Conservation (phyloP, 1,140 invertebrate species). For the Pentalonia nigronervosa region DNA sequence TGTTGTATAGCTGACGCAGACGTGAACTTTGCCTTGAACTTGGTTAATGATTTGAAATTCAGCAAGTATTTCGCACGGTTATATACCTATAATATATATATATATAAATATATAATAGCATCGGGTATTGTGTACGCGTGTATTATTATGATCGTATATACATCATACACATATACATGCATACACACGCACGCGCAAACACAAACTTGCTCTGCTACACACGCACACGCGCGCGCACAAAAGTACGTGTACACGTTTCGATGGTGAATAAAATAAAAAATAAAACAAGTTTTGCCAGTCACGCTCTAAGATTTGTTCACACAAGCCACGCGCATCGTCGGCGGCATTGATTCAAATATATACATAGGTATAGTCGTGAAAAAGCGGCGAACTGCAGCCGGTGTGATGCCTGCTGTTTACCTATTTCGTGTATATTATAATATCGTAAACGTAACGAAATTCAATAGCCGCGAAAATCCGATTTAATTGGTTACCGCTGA, state of each 20-base stretch:
- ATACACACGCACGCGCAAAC: not conserved
- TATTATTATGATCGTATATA: constrained; percentile 32
- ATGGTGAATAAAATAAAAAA: constrained; percentile 12
- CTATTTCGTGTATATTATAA: not conserved
- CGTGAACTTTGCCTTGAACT: constrained; percentile 58
- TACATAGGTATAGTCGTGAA: not conserved
- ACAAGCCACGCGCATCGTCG: constrained; percentile 3
- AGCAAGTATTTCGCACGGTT: constrained; percentile 52
- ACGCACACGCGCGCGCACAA: not conserved
- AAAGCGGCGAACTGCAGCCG: not conserved
- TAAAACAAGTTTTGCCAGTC: constrained; percentile 49
- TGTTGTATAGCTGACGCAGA: not conserved
- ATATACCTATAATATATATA: not conserved
- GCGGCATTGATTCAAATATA: not conserved
- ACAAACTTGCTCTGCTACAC: not conserved
- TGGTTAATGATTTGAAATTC: constrained; percentile 50
- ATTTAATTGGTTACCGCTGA: constrained; percentile 23
- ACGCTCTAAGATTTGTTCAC: constrained; percentile 31
- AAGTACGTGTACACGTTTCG: constrained; percentile 19
- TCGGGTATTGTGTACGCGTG: constrained; percentile 1
- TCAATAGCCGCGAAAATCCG: constrained; percentile 7
- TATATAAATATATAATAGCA: not conserved
- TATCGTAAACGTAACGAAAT: not conserved
- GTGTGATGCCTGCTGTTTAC: not conserved
- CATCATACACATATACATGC: not conserved